These are phyloP conservation scores for Carduelis carduelis DNA, from an alignment of 2,797 vertebrate species.

Conservation along the genomic window DNA sequence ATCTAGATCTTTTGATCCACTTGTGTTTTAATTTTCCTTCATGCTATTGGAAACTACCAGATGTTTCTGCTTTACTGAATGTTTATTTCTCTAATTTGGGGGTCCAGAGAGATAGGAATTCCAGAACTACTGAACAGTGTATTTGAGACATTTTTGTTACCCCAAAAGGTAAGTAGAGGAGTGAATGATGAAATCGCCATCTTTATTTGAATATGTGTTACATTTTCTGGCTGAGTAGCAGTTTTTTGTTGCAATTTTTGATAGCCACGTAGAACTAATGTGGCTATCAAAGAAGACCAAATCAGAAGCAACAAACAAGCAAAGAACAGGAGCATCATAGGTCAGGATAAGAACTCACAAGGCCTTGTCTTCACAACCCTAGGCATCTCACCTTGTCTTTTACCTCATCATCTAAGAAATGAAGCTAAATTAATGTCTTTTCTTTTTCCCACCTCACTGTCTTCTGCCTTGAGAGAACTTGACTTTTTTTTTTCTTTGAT, in stretches of 20 bases:
- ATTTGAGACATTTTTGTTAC: neutral
- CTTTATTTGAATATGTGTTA: neutral
- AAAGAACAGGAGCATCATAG: neutral
- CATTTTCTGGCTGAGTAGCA: neutral
- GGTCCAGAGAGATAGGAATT: neutral
- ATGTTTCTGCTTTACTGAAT: neutral
- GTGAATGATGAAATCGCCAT: neutral
- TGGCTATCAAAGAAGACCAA: neutral
- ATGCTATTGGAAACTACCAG: neutral
- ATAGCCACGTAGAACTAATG: neutral
- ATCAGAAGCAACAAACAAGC: neutral
- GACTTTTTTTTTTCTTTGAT: neutral
- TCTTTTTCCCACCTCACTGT: conserved; percentile 9
- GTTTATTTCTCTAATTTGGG: conserved; percentile 1
- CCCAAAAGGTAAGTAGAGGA: conserved; percentile 28
- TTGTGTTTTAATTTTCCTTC: neutral
- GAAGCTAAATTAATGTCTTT: conserved; percentile 26
- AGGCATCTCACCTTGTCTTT: conserved; percentile 55
- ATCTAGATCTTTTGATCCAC: neutral
- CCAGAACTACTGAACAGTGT: neutral
- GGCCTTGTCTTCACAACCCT: conserved; percentile 20
- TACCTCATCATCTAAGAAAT: conserved; percentile 50
- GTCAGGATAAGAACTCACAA: conserved; percentile 54
- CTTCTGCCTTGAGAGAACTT: neutral
- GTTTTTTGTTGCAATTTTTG: neutral